Conservation (phyloP, 2,888 invertebrate genomes). For the Gari tellinella region DNA sequence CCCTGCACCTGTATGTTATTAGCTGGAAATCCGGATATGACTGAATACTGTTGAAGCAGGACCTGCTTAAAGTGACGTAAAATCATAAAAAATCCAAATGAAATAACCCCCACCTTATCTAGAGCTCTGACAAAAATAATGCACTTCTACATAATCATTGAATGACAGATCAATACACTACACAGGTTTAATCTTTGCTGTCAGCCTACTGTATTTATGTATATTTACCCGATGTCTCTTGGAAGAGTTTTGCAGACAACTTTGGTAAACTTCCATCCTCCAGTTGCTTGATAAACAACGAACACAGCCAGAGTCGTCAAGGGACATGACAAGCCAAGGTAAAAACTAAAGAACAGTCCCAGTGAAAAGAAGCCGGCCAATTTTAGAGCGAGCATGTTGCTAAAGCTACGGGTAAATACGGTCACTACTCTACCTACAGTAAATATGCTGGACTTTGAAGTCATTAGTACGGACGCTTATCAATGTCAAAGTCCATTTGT, state of each 20-base stretch:
- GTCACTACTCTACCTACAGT: constrained; percentile 35
- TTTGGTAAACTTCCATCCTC: constrained; percentile 79
- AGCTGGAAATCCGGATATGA: too few species aligned
- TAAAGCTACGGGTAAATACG: constrained; percentile 14
- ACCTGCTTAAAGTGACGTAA: too few species aligned
- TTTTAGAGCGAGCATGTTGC: constrained; percentile 62
- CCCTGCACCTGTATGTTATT: too few species aligned
- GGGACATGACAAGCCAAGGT: constrained; percentile 60
- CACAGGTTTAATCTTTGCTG: too few species aligned
- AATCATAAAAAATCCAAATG: too few species aligned
- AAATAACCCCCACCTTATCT: too few species aligned
- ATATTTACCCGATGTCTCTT: constrained; percentile 74
- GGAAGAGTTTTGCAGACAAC: constrained; percentile 74
- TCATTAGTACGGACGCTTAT: constrained; percentile 38
- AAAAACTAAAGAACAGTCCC: constrained; percentile 64
- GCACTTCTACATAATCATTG: too few species aligned
- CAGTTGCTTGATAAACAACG: constrained; percentile 72
- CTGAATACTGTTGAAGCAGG: too few species aligned
- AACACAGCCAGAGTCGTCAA: constrained; percentile 64
- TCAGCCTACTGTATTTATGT: too few species aligned
- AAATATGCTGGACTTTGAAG: constrained; percentile 21
- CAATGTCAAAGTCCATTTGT: constrained; percentile 35
- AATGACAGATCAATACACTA: too few species aligned
- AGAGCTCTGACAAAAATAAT: too few species aligned
- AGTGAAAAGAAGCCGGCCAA: constrained; percentile 59